Base-by-base conservation (phyloP, 1,140 invertebrate genomes). In the Wiebesia pumilae region DNA sequence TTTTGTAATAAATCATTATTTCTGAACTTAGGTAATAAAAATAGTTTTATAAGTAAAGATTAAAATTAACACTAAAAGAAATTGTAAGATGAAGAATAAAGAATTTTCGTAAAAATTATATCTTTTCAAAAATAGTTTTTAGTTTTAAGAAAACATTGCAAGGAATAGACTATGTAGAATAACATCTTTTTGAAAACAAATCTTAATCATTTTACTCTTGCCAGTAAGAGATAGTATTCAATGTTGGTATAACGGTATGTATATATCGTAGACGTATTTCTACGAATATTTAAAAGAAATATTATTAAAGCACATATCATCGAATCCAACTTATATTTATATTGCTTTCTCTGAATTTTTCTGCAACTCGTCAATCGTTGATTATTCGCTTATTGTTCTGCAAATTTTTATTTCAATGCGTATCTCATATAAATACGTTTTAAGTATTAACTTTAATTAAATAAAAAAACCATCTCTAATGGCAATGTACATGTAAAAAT, bases 141-240 rank as follows among this genome's bases (percentile, higher is more conserved):
- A 54, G 38, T 58, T 58, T 79, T 79, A 58, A 54, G 47, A 43
- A 81, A 67, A 67, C 62, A 81, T 81, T 67, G 58, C 43, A 27
- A 33, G 10, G 12, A 27, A 33, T 14, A 35, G 33, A 33, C 78
- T 58, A 19, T 81, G 21, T 51, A 81, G 35, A 62, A n/a, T 30
- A 77, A 83, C 47, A 69, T 19, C 38, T 78, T 80, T 80, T 58
- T 40, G 47, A 84, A 69, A 78, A 80, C 43, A 33, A 54, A 71
- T 62, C 47, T 78, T 79, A 58, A 80, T 35, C 19, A 19, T 80
- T 33, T 58, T 35, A 80, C 19, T 58, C 21, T 35, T 62, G 51
- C 16, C 51, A 80, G 35, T 62, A 35, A 47, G 47, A 43, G 73
- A 38, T 77, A 47, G 2, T 43, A 47, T 77, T 47, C 40, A 77